These are phyloP conservation scores for Charanyca ferruginea DNA, from an alignment of 2,888 invertebrate genomes.

Conservation along the genomic window DNA sequence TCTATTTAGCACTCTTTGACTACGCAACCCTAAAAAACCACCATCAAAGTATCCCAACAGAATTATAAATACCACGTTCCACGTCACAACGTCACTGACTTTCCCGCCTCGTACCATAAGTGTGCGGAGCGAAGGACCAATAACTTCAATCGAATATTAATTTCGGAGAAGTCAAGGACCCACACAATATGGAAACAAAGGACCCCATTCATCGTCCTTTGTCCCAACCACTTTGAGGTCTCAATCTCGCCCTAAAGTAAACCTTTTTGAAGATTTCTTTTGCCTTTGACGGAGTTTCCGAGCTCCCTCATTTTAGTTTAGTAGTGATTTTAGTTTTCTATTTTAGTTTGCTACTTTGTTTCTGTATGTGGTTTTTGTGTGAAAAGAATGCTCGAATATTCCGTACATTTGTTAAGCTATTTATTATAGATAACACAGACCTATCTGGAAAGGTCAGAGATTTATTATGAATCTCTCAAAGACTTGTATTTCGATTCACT, in stretches of 20 bases:
- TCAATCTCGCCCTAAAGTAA: constrained; percentile 62
- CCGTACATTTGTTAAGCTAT: background rate
- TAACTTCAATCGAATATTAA: constrained; percentile 81
- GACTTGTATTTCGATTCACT: no score
- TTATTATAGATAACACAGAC: background rate
- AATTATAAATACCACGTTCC: constrained; percentile 20
- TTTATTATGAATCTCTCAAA: background rate
- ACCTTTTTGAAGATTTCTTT: constrained; percentile 79
- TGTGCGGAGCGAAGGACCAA: constrained; percentile 55
- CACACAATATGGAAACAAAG: constrained; percentile 80
- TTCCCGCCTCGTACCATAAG: constrained; percentile 40
- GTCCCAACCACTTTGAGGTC: constrained; percentile 73
- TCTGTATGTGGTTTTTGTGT: background rate
- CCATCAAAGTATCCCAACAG: constrained; percentile 12
- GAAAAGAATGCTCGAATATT: no score
- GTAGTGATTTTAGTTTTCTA: constrained; percentile 66
- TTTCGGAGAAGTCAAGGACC: constrained; percentile 71
- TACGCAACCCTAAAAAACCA: background rate
- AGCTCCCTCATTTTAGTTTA: constrained; percentile 71
- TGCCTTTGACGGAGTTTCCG: constrained; percentile 73
- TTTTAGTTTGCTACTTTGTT: constrained; percentile 34
- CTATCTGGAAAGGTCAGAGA: background rate
- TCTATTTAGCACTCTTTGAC: no score
- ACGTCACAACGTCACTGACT: constrained; percentile 18
- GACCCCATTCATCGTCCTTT: constrained; percentile 73